A percentile compares a stretch with the other conserved stretches of the same genome.
Evolutionary conservation across 2,888 invertebrate genomes (phyloP).

Genomic region (Plebejus argus): DNA sequence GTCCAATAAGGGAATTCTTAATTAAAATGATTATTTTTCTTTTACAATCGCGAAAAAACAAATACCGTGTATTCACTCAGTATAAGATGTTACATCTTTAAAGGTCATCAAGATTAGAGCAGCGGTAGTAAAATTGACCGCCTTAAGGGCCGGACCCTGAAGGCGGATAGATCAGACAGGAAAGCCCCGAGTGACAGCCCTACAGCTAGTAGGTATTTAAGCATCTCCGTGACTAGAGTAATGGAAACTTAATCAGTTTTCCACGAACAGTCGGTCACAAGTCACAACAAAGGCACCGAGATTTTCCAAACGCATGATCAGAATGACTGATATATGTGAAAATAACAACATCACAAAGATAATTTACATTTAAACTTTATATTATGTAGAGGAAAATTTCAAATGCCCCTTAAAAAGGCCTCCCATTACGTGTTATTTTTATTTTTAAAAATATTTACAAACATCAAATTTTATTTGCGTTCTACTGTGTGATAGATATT

Average conservation of each 20-base stretch:
- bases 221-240: not conserved
- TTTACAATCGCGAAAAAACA: too few relatives aligned
- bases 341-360: not conserved
- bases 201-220: not conserved
- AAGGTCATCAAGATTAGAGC: too few relatives aligned
- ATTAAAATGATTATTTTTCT: too few relatives aligned
- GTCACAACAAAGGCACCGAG: constrained; percentile 18
- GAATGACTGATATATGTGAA: constrained; percentile 2
- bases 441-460: not conserved
- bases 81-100: too few relatives aligned
- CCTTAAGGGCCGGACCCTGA: too few relatives aligned
- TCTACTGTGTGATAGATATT: not conserved
- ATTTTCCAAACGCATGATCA: constrained; percentile 18
- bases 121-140: too few relatives aligned
- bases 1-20: too few relatives aligned
- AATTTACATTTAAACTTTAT: not conserved
- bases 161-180: too few relatives aligned
- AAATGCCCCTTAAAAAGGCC: not conserved
- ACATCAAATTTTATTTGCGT: not conserved
- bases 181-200: not conserved
- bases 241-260: not conserved
- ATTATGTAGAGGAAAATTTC: not conserved
- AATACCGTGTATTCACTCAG: too few relatives aligned
- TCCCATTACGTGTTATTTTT: not conserved
- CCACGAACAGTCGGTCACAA: constrained; percentile 14